Evolutionary conservation across 2,888 invertebrate species (phyloP).

Genomic region (Sminthurinus aureus): DNA sequence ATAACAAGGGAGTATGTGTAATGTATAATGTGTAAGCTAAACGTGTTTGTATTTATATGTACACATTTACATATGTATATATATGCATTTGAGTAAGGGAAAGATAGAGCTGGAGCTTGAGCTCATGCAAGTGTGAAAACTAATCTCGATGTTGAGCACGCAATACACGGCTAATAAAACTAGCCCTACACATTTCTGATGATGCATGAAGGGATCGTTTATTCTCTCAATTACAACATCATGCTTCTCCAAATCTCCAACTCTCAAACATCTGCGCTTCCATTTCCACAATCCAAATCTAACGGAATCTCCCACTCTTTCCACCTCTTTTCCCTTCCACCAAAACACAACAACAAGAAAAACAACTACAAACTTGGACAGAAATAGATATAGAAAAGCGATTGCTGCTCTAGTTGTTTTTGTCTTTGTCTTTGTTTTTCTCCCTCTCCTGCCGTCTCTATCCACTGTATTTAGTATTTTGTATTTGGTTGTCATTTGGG

Average conservation of each 20-base stretch:
- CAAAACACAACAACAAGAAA: not conserved
- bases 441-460: too few species aligned
- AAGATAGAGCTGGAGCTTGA: not conserved
- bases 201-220: constrained; percentile 54
- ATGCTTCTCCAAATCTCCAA: not conserved
- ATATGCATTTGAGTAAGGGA: too few species aligned
- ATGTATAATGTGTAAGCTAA: not conserved
- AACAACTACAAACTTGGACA: not conserved
- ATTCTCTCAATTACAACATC: constrained; percentile 54
- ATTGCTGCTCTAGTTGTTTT: too few species aligned
- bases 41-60: not conserved
- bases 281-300: not conserved
- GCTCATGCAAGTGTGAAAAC: constrained; percentile 38
- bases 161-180: constrained; percentile 55
- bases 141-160: constrained; percentile 55
- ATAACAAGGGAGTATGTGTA: too few species aligned
- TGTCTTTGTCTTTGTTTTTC: too few species aligned
- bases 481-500: too few species aligned
- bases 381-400: too few species aligned
- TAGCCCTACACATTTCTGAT: constrained; percentile 52
- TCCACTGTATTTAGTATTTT: too few species aligned
- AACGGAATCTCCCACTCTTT: not conserved
- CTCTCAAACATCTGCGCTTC: not conserved
- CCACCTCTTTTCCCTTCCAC: not conserved
- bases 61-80: too few species aligned